phyloP scores from a whole-genome alignment of 2,113 vertebrate genomes.

The Panurus biarmicus region DNA sequence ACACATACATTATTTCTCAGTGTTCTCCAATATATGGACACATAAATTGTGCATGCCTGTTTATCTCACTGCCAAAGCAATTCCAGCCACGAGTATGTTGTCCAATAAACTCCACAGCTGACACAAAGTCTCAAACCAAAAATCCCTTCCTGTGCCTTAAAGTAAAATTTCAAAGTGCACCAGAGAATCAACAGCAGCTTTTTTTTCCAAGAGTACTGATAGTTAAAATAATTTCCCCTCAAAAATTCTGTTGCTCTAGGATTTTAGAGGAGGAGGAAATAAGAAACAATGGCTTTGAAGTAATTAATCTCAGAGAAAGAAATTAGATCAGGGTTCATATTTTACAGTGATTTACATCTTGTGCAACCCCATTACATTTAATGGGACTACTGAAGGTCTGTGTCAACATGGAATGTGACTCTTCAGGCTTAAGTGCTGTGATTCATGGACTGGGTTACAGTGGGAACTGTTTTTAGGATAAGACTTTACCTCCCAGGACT shows the following conservation, averaged over 20 bases:
- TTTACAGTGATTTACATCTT: constrained; percentile 52
- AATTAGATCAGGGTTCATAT: constrained; percentile 32
- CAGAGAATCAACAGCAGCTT: background rate
- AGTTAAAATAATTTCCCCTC: background rate
- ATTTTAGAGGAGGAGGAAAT: background rate
- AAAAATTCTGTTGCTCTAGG: background rate
- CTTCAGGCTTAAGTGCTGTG: background rate
- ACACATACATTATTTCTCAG: background rate
- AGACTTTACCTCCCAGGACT: background rate
- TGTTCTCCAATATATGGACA: background rate
- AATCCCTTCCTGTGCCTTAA: background rate
- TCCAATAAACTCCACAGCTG: background rate
- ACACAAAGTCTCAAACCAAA: background rate
- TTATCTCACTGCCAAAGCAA: background rate
- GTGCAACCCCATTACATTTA: constrained; percentile 34
- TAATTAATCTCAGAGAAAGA: background rate
- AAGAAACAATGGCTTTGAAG: background rate
- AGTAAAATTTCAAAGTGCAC: background rate
- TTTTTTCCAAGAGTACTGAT: background rate
- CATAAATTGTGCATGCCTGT: background rate
- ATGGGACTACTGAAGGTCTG: constrained; percentile 26
- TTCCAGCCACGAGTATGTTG: background rate
- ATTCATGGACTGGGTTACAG: constrained; percentile 5
- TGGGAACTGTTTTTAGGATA: background rate
- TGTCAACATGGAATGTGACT: constrained; percentile 41